A percentile compares a stretch with the other conserved stretches of the same genome.
Conservation (phyloP, 2,797 vertebrate genomes). For the Thunnus albacares region DNA sequence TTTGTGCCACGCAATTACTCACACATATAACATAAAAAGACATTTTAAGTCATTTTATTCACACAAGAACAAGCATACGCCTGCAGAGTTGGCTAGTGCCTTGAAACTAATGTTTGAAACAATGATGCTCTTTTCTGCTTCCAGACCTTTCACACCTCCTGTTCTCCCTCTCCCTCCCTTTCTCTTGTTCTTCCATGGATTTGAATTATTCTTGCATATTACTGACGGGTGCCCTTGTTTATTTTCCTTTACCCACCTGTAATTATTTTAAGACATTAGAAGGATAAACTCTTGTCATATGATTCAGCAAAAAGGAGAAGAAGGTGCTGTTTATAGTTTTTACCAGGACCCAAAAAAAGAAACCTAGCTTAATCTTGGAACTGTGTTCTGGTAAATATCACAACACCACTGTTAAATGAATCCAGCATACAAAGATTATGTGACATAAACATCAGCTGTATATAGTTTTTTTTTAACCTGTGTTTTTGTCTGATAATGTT, state of each 20-base stretch:
- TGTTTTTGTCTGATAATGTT: not conserved
- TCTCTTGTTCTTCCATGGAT: constrained; percentile 9
- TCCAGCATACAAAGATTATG: not conserved
- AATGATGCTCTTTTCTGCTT: constrained; percentile 70
- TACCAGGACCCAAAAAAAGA: not conserved
- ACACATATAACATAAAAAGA: constrained; percentile 36
- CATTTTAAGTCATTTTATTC: constrained; percentile 41
- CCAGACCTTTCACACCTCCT: constrained; percentile 59
- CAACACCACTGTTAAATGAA: not conserved
- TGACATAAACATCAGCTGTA: not conserved
- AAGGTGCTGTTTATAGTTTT: not conserved
- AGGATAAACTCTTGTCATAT: not conserved
- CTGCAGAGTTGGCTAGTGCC: constrained; percentile 61
- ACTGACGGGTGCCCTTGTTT: not conserved
- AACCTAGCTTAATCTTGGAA: not conserved
- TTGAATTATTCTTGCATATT: constrained; percentile 19
- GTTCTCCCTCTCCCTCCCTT: not conserved
- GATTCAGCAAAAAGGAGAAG: not conserved
- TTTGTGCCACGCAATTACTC: constrained; percentile 14
- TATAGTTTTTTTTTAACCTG: not conserved
- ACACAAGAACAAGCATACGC: constrained; percentile 58
- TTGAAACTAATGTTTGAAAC: constrained; percentile 62
- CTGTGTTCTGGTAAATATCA: not conserved
- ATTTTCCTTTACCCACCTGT: not conserved
- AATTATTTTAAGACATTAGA: not conserved